Evolutionary conservation across 2,797 vertebrate species (phyloP), one percentile per base, ranked within the genome.

Genomic region (Cryptoblepharus egeriae): DNA sequence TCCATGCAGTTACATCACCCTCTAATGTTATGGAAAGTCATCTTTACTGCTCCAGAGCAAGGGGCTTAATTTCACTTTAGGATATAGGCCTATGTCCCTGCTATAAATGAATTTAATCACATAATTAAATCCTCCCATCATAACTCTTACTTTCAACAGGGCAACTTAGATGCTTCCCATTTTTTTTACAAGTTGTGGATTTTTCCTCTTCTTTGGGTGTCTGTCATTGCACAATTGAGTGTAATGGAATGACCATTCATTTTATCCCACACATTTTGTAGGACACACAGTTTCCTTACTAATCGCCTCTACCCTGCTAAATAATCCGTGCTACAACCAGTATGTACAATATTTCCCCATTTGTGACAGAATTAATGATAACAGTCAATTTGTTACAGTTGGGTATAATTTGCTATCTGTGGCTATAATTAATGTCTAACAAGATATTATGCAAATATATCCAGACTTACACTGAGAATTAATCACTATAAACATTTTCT

Each of bases 371-470:
- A 91, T 92, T 91, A 90, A 90, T 89, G 57, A 76, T 79, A 91
- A 88, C 78, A 88, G 85, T 24, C 67, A 77, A 90, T 91, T 90
- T 91, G 82, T 64, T 84, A 79, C 82, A 87, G 77, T 82, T 89
- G 82, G 83, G 68, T 77, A 74, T 87, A 86, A 88, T 92, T 92
- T 91, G 76, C 67, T 91, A 78, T 92, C 86, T 90, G 70, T 84
- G 61, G 45, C 79, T 92, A 58, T 90, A 91, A 91, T 90, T 93
- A 90, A 86, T 86, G 70, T 79, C 87, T 90, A 87, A 89, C 86
- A 93, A 91, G 81, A 89, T 88, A 90, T 85, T 92, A 91, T 90
- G 80, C 87, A 93, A 93, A 93, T 92, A 93, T 92, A 91, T 86
- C 86, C 84, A 88, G 88, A 82, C 77, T 49, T 83, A 49, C 6